Evolutionary conservation across 1,140 invertebrate species (phyloP).

Genomic region (Meloidogyne chitwoodi): DNA sequence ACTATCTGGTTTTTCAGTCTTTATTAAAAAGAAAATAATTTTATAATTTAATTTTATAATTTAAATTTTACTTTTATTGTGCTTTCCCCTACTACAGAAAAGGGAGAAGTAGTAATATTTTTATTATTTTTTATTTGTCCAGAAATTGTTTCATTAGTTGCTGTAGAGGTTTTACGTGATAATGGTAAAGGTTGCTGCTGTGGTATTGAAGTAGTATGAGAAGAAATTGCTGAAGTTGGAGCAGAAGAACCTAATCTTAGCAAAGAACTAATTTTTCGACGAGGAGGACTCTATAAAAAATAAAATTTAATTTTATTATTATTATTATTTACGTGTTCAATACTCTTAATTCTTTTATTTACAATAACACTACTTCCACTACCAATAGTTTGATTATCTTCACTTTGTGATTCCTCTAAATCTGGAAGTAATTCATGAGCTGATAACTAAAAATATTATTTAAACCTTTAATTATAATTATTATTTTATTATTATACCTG

Average conservation of each 20-base stretch:
- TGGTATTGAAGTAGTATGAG: neutral
- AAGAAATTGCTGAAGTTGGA: neutral
- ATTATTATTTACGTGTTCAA: neutral
- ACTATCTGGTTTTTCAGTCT: neutral
- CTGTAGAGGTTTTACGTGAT: neutral
- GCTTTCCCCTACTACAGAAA: neutral
- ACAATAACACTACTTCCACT: neutral
- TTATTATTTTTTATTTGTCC: neutral
- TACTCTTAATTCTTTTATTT: neutral
- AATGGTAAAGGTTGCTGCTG: neutral
- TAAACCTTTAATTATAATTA: neutral
- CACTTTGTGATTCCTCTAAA: slow-evolving; percentile 5
- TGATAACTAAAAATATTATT: neutral
- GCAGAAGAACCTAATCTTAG: neutral
- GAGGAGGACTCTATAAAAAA: neutral
- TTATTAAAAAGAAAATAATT: neutral
- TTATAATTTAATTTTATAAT: neutral
- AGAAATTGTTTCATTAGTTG: neutral
- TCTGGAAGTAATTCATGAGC: slow-evolving; percentile 21
- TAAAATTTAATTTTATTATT: neutral
- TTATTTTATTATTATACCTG: neutral
- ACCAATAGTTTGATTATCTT: slow-evolving; percentile 1
- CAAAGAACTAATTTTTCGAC: neutral
- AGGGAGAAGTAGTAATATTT: neutral
- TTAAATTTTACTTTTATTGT: neutral